phyloP scores from a whole-genome alignment of 1,140 invertebrate species.

The Acromyrmex heyeri region DNA sequence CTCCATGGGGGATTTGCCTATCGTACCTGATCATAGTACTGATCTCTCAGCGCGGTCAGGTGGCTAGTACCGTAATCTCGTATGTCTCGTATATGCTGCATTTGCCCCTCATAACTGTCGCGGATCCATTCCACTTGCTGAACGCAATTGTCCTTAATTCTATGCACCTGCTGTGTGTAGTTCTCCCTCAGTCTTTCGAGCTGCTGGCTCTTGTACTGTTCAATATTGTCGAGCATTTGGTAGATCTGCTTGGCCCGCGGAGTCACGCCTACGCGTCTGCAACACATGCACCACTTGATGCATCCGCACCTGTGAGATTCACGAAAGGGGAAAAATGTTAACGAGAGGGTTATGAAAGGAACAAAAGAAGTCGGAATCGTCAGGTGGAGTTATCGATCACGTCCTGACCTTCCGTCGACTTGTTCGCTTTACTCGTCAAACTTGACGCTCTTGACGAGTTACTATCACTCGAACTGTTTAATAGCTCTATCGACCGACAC shows the following conservation, averaged over 20 bases:
- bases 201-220: conserved; percentile 95
- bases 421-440: conserved; percentile 10
- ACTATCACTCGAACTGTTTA: conserved; percentile 24
- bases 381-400: conserved; percentile 51
- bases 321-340: background rate
- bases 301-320: conserved; percentile 87
- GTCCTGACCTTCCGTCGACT: conserved; percentile 17
- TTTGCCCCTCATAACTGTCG: conserved; percentile 95
- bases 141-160: conserved; percentile 96
- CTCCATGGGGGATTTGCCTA: background rate
- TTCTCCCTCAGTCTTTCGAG: conserved; percentile 95
- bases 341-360: background rate
- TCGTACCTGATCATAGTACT: conserved; percentile 96
- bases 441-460: conserved; percentile 24
- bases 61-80: conserved; percentile 96
- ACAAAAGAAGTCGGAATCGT: conserved; percentile 22
- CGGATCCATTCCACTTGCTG: conserved; percentile 97
- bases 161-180: conserved; percentile 95
- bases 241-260: conserved; percentile 94
- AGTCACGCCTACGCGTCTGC: conserved; percentile 89
- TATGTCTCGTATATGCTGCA: conserved; percentile 95
- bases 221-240: conserved; percentile 95
- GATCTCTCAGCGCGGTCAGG: conserved; percentile 94
- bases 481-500: background rate
- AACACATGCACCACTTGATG: conserved; percentile 89